Percentiles rank a stretch among this genome's conserved stretches.
Conservation (phyloP, 2,113 vertebrate genomes). For the Mesoclemmys tuberculata region DNA sequence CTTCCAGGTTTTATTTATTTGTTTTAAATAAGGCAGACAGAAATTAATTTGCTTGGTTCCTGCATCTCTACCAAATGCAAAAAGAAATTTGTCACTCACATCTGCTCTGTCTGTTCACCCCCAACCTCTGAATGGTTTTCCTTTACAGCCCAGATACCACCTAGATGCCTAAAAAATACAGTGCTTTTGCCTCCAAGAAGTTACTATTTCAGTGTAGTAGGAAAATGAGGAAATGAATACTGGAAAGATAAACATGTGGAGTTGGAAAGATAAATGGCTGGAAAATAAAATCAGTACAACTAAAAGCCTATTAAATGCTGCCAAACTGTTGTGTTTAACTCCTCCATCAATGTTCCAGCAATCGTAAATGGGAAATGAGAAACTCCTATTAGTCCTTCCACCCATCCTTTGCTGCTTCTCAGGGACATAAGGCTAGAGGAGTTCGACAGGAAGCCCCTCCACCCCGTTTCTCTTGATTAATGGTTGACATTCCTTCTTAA, state of each 20-base stretch:
- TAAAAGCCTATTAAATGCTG: not conserved
- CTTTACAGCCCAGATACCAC: not conserved
- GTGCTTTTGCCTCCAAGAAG: not conserved
- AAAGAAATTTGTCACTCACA: not conserved
- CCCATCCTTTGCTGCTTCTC: not conserved
- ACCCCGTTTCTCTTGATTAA: not conserved
- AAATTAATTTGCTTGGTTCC: constrained; percentile 43
- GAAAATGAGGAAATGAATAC: not conserved
- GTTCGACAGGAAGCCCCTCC: not conserved
- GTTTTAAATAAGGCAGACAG: constrained; percentile 40
- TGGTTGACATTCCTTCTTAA: not conserved
- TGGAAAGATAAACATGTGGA: constrained; percentile 9
- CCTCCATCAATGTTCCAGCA: not conserved
- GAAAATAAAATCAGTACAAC: constrained; percentile 35
- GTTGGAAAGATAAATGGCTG: constrained; percentile 13
- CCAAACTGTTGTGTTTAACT: not conserved
- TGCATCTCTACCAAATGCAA: not conserved
- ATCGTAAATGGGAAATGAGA: not conserved
- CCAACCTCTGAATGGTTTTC: not conserved
- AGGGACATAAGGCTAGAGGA: not conserved
- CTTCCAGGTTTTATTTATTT: constrained; percentile 61
- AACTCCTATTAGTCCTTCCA: not conserved
- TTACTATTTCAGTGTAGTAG: not conserved
- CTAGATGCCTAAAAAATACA: not conserved
- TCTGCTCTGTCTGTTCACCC: not conserved